phyloP scores from a whole-genome alignment of 2,888 invertebrate species.

The Tetranychus piercei region DNA sequence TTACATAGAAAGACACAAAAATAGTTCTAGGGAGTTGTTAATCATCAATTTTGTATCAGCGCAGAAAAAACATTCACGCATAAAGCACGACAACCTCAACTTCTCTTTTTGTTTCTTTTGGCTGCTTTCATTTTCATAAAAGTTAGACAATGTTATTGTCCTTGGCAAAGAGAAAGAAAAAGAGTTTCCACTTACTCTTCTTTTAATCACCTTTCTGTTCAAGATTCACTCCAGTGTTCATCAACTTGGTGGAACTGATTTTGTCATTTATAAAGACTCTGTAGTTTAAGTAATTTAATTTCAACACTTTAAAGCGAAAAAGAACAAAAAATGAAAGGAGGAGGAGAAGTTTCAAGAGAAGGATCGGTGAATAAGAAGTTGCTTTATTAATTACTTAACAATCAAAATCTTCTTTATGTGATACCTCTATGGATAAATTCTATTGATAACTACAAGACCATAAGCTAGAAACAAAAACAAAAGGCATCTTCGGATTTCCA shows the following conservation, averaged over 20 bases:
- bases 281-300: background rate
- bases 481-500: too few relatives aligned
- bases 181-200: background rate
- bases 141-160: background rate
- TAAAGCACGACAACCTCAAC: background rate
- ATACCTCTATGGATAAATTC: background rate
- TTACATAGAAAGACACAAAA: too few relatives aligned
- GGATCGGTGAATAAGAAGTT: too few relatives aligned
- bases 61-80: conserved; percentile 7
- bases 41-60: background rate
- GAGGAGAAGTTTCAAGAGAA: too few relatives aligned
- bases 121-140: background rate
- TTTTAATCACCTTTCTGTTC: background rate
- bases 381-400: background rate
- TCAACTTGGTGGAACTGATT: background rate
- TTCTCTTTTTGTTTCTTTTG: background rate
- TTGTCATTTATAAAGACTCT: background rate
- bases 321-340: background rate
- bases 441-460: too few relatives aligned
- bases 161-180: background rate
- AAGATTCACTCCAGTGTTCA: background rate
- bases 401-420: background rate
- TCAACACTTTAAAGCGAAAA: background rate
- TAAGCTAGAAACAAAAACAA: too few relatives aligned
- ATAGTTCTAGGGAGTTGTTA: too few relatives aligned